Evolutionary conservation across 2,888 invertebrate genomes (phyloP), one percentile per base, ranked within the genome.

Genomic region (Drosophila planitibia): DNA sequence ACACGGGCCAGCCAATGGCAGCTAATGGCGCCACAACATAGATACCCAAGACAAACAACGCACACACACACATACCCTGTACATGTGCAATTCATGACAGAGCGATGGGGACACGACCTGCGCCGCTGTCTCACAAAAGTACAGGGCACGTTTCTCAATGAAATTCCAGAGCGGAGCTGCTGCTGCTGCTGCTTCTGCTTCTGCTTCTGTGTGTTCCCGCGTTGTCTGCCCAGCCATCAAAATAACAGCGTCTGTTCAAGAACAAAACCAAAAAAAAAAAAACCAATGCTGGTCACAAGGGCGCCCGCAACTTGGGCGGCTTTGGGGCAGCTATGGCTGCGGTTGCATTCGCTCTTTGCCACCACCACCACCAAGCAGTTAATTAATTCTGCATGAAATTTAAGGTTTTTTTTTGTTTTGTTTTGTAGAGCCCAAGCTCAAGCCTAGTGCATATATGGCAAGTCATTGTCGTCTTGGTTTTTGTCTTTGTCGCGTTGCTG

Each of bases 361-460:
- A 75, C 63, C 86, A 41, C 39, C 57, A 30, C 81, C 83, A 68
- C 53, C 84, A 83, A 79, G 85, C 71, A 82, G 89, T 92, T 92
- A 92, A 92, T 92, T 92, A 92, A 92, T 92, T 92, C 92, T 85
- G 82, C 85, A 84, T 82, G 90, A 86, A 81, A 83, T 85, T 82
- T 82, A 82, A 89, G 76, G 80, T 59, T 85, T 78, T 77, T 77
- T 33, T 44, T 69, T 58, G 22, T 16, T 54, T n/a, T 55, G 10
- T 28, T 28, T 39, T 70, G 51, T 49, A 30, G 63, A 70, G 61
- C 57, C 75, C 53, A 16, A 35, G 74, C 68, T 64, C 76, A 70
- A 69, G 44, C 32, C 70, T 74, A 75, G 66, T 75, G 78, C 85
- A 85, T 86, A 84, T 89, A 83, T 79, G 84, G 89, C 77, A 74